Conservation (phyloP, 2,797 vertebrate genomes). For the Micrastur ruficollis region DNA sequence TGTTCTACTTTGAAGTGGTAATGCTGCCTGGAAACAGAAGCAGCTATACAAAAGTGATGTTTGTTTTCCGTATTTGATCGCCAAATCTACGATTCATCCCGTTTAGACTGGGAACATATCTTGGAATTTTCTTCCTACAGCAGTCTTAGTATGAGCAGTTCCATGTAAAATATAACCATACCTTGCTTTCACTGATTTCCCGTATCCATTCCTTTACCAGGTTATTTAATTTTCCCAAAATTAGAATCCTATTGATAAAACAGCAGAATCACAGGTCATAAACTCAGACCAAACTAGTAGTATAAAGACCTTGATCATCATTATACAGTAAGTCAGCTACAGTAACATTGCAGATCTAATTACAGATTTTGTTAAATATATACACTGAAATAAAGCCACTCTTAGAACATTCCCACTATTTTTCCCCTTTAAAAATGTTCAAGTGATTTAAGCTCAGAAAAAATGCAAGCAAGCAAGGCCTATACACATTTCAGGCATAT, state of each 20-base stretch:
- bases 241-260: conserved; percentile 82
- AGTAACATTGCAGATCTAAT: neutral
- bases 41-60: neutral
- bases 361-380: neutral
- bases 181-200: conserved; percentile 88
- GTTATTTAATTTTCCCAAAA: conserved; percentile 87
- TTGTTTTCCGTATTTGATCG: neutral
- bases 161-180: conserved; percentile 50
- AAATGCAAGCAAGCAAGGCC: neutral
- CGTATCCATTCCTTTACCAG: conserved; percentile 89
- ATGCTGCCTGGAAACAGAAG: neutral
- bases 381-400: neutral
- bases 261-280: neutral
- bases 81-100: neutral
- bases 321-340: neutral
- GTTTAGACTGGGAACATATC: neutral
- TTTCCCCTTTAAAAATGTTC: neutral
- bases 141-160: neutral
- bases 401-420: neutral
- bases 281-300: neutral
- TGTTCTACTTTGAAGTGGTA: neutral
- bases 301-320: neutral
- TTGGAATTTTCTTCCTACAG: neutral
- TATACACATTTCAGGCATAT: neutral
- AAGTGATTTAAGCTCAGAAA: neutral